Evolutionary conservation across 1,140 invertebrate species (phyloP).

Genomic region (Chironomus striatipennis): DNA sequence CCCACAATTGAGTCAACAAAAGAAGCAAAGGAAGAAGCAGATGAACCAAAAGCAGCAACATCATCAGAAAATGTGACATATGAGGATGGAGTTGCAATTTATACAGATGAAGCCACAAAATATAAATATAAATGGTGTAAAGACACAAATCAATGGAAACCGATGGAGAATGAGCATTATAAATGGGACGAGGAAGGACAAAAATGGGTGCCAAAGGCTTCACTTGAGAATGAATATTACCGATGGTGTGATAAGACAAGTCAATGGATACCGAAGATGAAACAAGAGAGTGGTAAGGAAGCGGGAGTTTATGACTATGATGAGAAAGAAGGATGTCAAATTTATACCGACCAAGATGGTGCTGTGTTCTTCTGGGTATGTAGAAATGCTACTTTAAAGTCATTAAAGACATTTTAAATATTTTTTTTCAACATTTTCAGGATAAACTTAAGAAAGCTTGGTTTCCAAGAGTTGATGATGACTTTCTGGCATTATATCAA

Average conservation of each 20-base stretch:
- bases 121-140: constrained; percentile 59
- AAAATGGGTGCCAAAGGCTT: constrained; percentile 49
- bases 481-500: constrained; percentile 93
- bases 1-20: background rate
- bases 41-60: constrained; percentile 29
- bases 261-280: constrained; percentile 33
- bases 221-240: constrained; percentile 38
- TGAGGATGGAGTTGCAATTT: constrained; percentile 58
- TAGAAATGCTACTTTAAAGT: background rate
- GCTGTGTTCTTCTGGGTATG: constrained; percentile 75
- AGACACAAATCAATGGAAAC: constrained; percentile 49
- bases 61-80: constrained; percentile 47
- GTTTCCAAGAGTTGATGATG: constrained; percentile 96
- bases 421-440: background rate
- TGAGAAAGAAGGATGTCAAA: constrained; percentile 55
- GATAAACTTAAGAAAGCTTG: constrained; percentile 83
- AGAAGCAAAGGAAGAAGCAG: constrained; percentile 26
- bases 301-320: constrained; percentile 58
- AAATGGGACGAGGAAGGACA: constrained; percentile 55
- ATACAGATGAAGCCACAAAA: constrained; percentile 59
- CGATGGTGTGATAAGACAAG: constrained; percentile 39
- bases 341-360: constrained; percentile 82
- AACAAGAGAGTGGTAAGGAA: constrained; percentile 34
- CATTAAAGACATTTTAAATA: background rate
- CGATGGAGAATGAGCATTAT: constrained; percentile 52